phyloP scores from a whole-genome alignment of 2,113 vertebrate species.

The Pycnonotus jocosus region DNA sequence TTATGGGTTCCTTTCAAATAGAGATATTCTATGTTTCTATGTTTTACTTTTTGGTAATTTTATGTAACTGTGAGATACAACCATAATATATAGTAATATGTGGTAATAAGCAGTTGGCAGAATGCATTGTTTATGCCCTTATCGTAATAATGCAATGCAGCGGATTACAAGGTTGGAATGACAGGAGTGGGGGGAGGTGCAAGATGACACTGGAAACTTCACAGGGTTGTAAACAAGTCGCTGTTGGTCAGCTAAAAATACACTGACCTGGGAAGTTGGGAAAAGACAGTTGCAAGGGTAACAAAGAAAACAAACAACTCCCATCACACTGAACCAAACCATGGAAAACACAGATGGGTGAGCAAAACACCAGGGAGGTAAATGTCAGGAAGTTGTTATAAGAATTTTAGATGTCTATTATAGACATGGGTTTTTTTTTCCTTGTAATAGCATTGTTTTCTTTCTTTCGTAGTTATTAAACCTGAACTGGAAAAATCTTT shows the following conservation, averaged over 20 bases:
- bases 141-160: background rate
- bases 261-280: background rate
- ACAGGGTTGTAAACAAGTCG: background rate
- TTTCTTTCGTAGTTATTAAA: background rate
- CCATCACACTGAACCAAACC: background rate
- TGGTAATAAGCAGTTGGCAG: background rate
- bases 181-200: accelerated
- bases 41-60: background rate
- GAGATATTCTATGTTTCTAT: background rate
- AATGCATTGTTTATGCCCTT: background rate
- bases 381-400: background rate
- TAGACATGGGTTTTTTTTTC: accelerated
- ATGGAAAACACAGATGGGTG: background rate
- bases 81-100: background rate
- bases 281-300: background rate
- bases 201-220: background rate
- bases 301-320: background rate
- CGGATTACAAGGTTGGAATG: background rate
- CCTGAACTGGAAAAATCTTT: background rate
- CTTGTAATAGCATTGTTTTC: background rate
- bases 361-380: background rate
- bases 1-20: background rate
- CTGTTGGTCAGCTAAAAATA: background rate
- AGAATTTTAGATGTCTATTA: background rate
- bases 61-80: background rate